Base-by-base conservation (phyloP, 1,140 invertebrate genomes). In the Steinernema khuongi region DNA sequence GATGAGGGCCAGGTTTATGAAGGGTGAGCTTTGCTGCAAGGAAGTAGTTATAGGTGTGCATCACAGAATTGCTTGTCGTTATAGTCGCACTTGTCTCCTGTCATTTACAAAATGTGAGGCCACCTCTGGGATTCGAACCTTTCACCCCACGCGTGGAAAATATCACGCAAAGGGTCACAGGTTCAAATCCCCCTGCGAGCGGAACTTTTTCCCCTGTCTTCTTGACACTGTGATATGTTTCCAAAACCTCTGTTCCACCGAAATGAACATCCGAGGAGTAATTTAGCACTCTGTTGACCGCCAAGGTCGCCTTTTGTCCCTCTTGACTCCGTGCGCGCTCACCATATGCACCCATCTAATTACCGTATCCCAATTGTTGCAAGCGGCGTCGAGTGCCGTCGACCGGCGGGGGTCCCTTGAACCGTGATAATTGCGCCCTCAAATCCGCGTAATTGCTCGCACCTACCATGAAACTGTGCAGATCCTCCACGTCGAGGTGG, bases 401-500 rank as follows among this genome's bases (percentile, higher is more conserved):
- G 50, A 41, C 50, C 14, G 11, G 14, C 50, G 50, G 50, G 50
- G 50, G 36, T 41, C 22, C 50, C 50, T 60, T 60, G 50, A 60
- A 17, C 22, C 50, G 50, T 26, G 36, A 22, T 60, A 26, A 60
- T 60, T 60, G 50, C 50, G 50, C 50, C 19, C 50, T 60, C 50
- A 60, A 60, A 60, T 14, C 50, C 50, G 19, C 4, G 4, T 60
- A 60, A 7, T 22, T 22, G 50, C 50, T 41, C 36, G 22, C 50
- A 60, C 50, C 50, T 60, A 60, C 50, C 50, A 60, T 60, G 50
- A 60, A 60, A 60, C 50, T 60, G 50, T 26, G 50, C 14, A 60
- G 50, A 60, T 60, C 50, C 26, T 60, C 50, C 4, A 60, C 14
- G 50, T 60, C 50, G 50, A 60, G 50, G 26, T 60, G 50, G 19